phyloP scores from a whole-genome alignment of 2,797 vertebrate species.

The Danio albolineatus region DNA sequence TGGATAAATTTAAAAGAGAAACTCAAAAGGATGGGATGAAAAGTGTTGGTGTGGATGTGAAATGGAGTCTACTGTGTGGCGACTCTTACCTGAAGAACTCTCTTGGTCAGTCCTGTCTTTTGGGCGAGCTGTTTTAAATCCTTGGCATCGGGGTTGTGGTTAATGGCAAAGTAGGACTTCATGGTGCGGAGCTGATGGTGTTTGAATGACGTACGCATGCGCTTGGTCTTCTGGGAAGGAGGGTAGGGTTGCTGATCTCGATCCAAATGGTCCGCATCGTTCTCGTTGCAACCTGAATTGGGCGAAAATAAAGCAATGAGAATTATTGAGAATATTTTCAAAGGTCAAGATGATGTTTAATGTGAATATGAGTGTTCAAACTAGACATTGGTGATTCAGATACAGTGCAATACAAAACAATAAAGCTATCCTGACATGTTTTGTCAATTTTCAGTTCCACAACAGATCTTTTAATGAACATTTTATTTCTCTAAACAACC shows the following conservation, averaged over 20 bases:
- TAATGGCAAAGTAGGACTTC: slow-evolving; percentile 99
- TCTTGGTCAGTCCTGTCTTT: slow-evolving; percentile 99
- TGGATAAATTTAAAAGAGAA: slow-evolving; percentile 37
- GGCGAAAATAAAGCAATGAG: slow-evolving; percentile 14
- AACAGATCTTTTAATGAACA: not conserved
- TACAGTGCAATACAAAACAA: not conserved
- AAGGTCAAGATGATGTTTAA: not conserved
- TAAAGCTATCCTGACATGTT: no score
- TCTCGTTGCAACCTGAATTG: slow-evolving; percentile 93
- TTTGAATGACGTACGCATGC: slow-evolving; percentile 99
- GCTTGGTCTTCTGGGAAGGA: slow-evolving; percentile 97
- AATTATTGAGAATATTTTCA: slow-evolving; percentile 15
- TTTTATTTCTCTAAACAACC: not conserved
- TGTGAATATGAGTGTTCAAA: not conserved
- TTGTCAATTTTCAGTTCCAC: not conserved
- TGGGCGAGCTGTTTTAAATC: slow-evolving; percentile 99
- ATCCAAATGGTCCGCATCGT: slow-evolving; percentile 95
- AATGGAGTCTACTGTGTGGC: slow-evolving; percentile 56
- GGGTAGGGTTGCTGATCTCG: slow-evolving; percentile 96
- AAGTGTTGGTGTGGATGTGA: slow-evolving; percentile 60
- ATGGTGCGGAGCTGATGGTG: slow-evolving; percentile 99
- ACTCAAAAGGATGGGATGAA: slow-evolving; percentile 35
- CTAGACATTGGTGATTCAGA: not conserved
- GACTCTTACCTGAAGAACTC: slow-evolving; percentile 98
- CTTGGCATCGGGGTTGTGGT: slow-evolving; percentile 99